Evolutionary conservation across 2,797 vertebrate species (phyloP).

Genomic region (Pipistrellus pipistrellus): DNA sequence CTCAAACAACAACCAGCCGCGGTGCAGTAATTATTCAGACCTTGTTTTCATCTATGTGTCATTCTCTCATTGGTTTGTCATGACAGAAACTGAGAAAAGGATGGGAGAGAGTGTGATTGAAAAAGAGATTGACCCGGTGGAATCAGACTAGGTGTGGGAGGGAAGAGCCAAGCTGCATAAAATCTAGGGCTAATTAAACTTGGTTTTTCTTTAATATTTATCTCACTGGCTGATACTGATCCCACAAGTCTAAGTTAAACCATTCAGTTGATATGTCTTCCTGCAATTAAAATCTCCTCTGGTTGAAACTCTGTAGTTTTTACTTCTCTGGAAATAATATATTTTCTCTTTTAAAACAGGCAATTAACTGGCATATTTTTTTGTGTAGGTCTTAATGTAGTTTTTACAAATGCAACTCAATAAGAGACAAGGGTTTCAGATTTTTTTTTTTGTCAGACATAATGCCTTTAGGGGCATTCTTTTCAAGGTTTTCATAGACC

Average conservation of each 20-base stretch:
- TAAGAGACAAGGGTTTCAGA: slow-evolving; percentile 4
- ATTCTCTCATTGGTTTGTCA: slow-evolving; percentile 85
- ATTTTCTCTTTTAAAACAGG: slow-evolving; percentile 73
- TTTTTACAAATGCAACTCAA: slow-evolving; percentile 67
- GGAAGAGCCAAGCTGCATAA: slow-evolving; percentile 82
- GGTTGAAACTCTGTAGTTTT: slow-evolving; percentile 74
- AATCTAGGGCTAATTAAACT: slow-evolving; percentile 89
- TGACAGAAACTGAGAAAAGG: slow-evolving; percentile 75
- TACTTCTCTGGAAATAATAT: slow-evolving; percentile 73
- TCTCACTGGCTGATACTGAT: slow-evolving; percentile 84
- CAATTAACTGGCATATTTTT: slow-evolving; percentile 56
- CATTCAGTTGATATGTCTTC: slow-evolving; percentile 79
- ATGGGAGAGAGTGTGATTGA: slow-evolving; percentile 80
- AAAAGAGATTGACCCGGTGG: slow-evolving; percentile 83
- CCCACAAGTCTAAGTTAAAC: slow-evolving; percentile 82
- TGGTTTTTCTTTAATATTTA: slow-evolving; percentile 83
- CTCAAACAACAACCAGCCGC: slow-evolving; percentile 87
- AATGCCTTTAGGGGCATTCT: background rate
- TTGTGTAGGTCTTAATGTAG: slow-evolving; percentile 2
- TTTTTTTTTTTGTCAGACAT: slow-evolving; percentile 62
- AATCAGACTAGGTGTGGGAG: slow-evolving; percentile 85
- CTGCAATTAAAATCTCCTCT: slow-evolving; percentile 86
- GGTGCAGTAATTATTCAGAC: slow-evolving; percentile 87
- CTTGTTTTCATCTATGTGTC: slow-evolving; percentile 87
- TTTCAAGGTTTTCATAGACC: slow-evolving; percentile 32